Conservation (phyloP, 2,888 invertebrate genomes). For the Phania funesta region DNA sequence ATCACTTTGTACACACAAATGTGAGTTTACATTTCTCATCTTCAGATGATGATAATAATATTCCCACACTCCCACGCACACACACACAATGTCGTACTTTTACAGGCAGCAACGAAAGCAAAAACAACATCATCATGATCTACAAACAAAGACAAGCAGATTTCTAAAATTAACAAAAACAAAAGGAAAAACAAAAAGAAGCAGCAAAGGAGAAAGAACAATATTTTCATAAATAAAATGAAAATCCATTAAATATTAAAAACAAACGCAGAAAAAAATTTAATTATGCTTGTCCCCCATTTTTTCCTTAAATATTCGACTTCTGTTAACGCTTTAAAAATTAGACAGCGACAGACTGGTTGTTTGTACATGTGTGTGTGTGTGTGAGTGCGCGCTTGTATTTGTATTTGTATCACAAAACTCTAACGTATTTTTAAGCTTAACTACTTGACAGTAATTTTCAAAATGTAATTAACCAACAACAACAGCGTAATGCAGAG, state of each 20-base stretch:
- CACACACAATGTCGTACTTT: background rate
- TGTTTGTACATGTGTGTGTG: constrained; percentile 27
- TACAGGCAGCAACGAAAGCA: background rate
- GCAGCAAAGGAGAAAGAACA: constrained; percentile 41
- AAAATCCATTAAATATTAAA: constrained; percentile 66
- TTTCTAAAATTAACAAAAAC: constrained; percentile 33
- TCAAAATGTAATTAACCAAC: constrained; percentile 79
- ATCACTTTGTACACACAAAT: background rate
- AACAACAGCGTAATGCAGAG: constrained; percentile 36
- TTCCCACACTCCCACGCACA: background rate
- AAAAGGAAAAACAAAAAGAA: background rate
- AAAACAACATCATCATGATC: background rate
- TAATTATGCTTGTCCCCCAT: constrained; percentile 62
- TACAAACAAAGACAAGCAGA: no score
- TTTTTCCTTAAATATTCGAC: constrained; percentile 12
- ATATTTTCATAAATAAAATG: constrained; percentile 66
- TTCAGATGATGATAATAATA: constrained; percentile 34
- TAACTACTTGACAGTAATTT: constrained; percentile 78
- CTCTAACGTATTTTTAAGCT: constrained; percentile 66
- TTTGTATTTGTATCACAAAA: constrained; percentile 40
- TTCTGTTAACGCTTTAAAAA: constrained; percentile 55
- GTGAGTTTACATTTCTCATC: background rate
- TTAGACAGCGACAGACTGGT: constrained; percentile 30
- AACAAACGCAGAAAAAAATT: constrained; percentile 63
- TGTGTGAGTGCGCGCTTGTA: constrained; percentile 14